Evolutionary conservation across 2,888 invertebrate genomes (phyloP), one percentile per base, ranked within the genome.

Genomic region (Trichacis sp.): DNA sequence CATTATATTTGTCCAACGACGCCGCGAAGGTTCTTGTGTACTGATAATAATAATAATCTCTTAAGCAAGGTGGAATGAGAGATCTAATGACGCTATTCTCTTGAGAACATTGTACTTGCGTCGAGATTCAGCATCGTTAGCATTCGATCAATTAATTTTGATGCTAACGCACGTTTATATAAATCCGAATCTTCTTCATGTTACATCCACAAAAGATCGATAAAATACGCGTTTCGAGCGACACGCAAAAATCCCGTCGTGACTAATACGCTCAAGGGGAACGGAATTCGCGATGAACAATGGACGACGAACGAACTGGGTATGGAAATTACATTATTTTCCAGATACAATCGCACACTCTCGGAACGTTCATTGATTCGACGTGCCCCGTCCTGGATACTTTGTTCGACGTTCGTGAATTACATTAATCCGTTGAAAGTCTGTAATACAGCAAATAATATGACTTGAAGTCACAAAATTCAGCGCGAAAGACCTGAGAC

Each of bases 31-130:
- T 63, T 54, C 60, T 64, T 61, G 68, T 36, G 56, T 54, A 51
- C 60, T 51, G 57, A 64, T 63, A 67, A 67, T 64, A 67, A 67
- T 64, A 60, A 64, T 68, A 68, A 61, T 64, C 68, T 61, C 57
- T 45, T 30, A 58, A 64, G 64, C 60, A 55, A 57, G 64, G 54
- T 8, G 18, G 45, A 45, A 11, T 8, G 58, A 64, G 48, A 64
- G 53, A 49, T 68, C 60, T 64, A 57, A 64, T 61, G 50, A 45
- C 9, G 55, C 58, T 38, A 56, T 52, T 62, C 61, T 61, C 19
- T 12, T 52, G 30, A 17, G 58, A 47, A 55, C 43, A 53, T 48
- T 52, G 55, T 55, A 48, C 19, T 59, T 38, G 45, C 49, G 56
- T 51, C 55, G 50, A 65, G 60, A 50, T 65, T 49, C 40, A 49